phyloP scores from a whole-genome alignment of 2,797 vertebrate species.

The Scomberomorus guttatus region DNA sequence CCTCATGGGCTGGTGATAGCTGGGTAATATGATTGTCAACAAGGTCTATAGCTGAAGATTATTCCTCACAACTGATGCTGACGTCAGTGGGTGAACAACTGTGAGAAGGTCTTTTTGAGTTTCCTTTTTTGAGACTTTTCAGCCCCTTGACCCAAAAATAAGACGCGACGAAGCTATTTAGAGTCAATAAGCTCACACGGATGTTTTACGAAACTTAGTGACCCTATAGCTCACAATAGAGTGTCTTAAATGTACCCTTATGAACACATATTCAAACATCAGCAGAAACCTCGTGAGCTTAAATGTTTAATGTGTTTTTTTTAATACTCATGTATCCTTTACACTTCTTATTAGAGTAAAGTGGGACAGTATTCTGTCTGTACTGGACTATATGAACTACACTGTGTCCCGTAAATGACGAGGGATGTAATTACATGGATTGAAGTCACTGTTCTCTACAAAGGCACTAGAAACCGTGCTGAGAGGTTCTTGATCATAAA shows the following conservation, averaged over 20 bases:
- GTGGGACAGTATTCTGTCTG: conserved; percentile 15
- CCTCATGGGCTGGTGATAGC: conserved; percentile 23
- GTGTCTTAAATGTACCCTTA: not conserved
- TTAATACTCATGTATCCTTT: conserved; percentile 20
- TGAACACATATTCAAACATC: conserved; percentile 8
- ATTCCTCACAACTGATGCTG: conserved; percentile 21
- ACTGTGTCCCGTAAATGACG: conserved; percentile 36
- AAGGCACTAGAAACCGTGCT: conserved; percentile 86
- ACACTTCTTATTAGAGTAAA: conserved; percentile 7
- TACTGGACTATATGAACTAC: conserved; percentile 16
- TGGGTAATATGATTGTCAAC: conserved; percentile 68
- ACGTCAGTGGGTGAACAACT: not conserved
- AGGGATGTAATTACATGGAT: conserved; percentile 53
- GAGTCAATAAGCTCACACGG: not conserved
- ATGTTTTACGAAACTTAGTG: conserved; percentile 21
- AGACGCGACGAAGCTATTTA: conserved; percentile 1
- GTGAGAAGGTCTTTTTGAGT: not conserved
- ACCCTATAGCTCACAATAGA: not conserved
- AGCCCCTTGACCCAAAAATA: conserved; percentile 8
- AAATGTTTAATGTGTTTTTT: not conserved
- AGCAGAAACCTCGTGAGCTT: not conserved
- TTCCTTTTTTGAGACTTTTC: not conserved
- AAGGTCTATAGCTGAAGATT: conserved; percentile 26
- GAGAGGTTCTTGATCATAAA: conserved; percentile 62
- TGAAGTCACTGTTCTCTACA: conserved; percentile 72